Evolutionary conservation across 2,797 vertebrate genomes (phyloP).

Genomic region (Semaprochilodus insignis): DNA sequence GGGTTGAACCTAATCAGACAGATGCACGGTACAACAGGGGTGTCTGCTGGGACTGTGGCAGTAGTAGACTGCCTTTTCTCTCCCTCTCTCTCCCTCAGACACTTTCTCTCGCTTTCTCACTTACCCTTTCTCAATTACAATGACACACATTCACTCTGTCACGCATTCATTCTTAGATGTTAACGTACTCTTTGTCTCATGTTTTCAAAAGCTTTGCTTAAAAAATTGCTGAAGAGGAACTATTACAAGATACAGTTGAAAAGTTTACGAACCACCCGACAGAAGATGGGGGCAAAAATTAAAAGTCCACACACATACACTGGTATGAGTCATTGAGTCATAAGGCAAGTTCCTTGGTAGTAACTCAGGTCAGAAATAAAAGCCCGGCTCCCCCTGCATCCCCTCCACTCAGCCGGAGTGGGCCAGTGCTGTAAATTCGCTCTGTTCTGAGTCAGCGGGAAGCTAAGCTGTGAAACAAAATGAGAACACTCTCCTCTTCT

Average conservation of each 20-base stretch:
- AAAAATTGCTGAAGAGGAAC: neutral
- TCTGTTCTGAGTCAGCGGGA: conserved; percentile 74
- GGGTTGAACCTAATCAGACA: conserved; percentile 1
- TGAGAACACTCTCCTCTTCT: conserved; percentile 61
- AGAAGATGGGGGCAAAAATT: neutral
- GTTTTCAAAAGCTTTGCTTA: neutral
- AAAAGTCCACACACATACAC: neutral
- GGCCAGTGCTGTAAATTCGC: conserved; percentile 72
- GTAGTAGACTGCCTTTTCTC: neutral
- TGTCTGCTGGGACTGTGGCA: neutral
- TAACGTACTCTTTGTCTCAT: neutral
- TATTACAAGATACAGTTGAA: neutral
- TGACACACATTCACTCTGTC: conserved; percentile 3
- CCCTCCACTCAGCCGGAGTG: conserved; percentile 58
- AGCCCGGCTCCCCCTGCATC: conserved; percentile 40
- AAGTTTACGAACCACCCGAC: neutral
- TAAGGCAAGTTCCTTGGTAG: conserved; percentile 42
- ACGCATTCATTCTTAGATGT: neutral
- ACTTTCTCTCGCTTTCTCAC: conserved; percentile 35
- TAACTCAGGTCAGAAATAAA: conserved; percentile 59
- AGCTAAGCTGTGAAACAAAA: conserved; percentile 71
- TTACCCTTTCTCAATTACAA: neutral
- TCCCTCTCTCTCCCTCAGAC: conserved; percentile 32
- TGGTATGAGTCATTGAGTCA: conserved; percentile 18
- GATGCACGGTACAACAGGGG: neutral